phyloP scores from a whole-genome alignment of 2,888 invertebrate genomes.

The Helicoverpa assulta region DNA sequence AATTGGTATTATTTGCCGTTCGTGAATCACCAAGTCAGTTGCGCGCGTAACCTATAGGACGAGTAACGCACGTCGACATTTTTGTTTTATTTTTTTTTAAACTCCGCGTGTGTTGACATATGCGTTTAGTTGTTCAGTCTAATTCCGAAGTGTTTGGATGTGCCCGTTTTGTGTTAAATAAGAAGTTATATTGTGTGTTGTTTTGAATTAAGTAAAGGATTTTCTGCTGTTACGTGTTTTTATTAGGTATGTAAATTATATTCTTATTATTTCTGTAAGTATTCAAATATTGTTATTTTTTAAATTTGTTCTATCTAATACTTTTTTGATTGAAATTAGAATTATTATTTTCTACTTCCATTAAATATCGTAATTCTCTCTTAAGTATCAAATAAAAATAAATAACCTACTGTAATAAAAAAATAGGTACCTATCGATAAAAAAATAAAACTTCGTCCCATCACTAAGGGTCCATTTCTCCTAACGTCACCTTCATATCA shows the following conservation, averaged over 20 bases:
- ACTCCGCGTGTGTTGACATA: slow-evolving; percentile 73
- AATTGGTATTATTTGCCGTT: slow-evolving; percentile 88
- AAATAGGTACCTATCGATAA: no score
- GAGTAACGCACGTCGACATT: slow-evolving; percentile 74
- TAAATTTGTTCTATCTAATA: no score
- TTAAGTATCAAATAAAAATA: no score
- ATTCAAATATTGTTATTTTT: not conserved
- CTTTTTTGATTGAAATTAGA: no score
- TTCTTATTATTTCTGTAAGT: no score
- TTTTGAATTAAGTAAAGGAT: slow-evolving; percentile 42
- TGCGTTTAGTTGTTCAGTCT: slow-evolving; percentile 69
- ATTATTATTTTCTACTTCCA: not conserved
- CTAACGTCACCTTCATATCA: no score
- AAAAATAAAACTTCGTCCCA: not conserved
- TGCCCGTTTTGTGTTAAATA: slow-evolving; percentile 55
- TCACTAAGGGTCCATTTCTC: not conserved
- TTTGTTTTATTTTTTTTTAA: slow-evolving; percentile 70
- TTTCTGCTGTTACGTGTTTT: slow-evolving; percentile 10
- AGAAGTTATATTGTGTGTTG: slow-evolving; percentile 37
- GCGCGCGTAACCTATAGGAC: slow-evolving; percentile 72
- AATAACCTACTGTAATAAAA: no score
- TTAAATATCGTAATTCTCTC: no score
- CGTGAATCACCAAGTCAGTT: slow-evolving; percentile 86
- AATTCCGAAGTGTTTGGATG: slow-evolving; percentile 68
- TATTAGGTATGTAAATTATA: slow-evolving; percentile 31